Percentiles rank a stretch among this genome's conserved stretches.
These are phyloP conservation scores for Argya squamiceps DNA, from an alignment of 2,797 vertebrate genomes.

Conservation along the genomic window DNA sequence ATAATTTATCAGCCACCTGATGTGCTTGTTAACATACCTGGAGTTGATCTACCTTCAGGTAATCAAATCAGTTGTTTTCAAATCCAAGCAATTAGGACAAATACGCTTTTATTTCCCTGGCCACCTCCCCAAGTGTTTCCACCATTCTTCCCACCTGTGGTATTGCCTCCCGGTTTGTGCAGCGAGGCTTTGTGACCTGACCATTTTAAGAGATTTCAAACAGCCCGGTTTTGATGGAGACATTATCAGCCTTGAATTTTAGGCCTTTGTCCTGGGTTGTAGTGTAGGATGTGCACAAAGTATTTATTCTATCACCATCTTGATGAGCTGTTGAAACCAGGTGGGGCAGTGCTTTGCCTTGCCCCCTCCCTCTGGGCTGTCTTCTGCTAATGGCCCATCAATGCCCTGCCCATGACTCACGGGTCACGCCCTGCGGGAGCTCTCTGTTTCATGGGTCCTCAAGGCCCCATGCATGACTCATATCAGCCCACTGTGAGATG, in stretches of 20 bases:
- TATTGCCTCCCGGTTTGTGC: background rate
- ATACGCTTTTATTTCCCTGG: background rate
- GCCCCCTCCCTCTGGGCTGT: background rate
- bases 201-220: background rate
- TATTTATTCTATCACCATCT: too few relatives aligned
- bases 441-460: too few relatives aligned
- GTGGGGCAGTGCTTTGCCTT: too few relatives aligned
- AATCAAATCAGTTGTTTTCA: background rate
- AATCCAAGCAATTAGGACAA: background rate
- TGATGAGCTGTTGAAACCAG: too few relatives aligned
- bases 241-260: background rate
- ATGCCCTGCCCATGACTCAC: too few relatives aligned
- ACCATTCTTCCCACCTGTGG: background rate
- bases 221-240: background rate
- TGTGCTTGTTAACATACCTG: background rate
- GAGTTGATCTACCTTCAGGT: background rate
- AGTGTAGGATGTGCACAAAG: too few relatives aligned
- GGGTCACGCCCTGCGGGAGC: too few relatives aligned
- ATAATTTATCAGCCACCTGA: background rate
- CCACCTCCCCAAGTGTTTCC: background rate
- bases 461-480: too few relatives aligned
- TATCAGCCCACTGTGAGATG: too few relatives aligned
- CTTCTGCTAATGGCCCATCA: too few relatives aligned
- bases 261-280: background rate
- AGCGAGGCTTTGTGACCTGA: background rate